Percentiles rank a stretch among this genome's conserved stretches.
These are phyloP conservation scores for Epinephelus coioides DNA, from an alignment of 2,797 vertebrate species.

Conservation along the genomic window DNA sequence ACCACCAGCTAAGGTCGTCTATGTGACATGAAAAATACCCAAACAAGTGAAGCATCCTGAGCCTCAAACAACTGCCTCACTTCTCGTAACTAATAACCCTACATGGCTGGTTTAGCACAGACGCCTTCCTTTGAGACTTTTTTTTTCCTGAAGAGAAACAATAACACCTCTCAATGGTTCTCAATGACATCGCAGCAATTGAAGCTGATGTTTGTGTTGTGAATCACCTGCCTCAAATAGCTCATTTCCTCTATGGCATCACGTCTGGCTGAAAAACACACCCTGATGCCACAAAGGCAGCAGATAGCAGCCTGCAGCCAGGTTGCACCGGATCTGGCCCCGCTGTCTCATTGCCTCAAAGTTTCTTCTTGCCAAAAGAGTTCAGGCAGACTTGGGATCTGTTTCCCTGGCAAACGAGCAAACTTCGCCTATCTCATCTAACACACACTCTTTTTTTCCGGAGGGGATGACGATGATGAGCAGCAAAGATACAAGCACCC, in stretches of 20 bases:
- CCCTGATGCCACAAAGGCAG: constrained; percentile 27
- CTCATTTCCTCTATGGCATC: constrained; percentile 15
- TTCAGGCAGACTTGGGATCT: constrained; percentile 66
- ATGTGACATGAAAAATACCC: constrained; percentile 41
- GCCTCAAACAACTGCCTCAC: constrained; percentile 36
- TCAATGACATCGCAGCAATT: constrained; percentile 21
- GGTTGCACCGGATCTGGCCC: constrained; percentile 57
- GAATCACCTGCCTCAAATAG: constrained; percentile 47
- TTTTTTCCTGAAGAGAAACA: constrained; percentile 16
- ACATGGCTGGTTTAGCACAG: constrained; percentile 50
- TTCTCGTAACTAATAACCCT: constrained; percentile 41
- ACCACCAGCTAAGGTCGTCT: constrained; percentile 54
- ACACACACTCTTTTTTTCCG: constrained; percentile 59
- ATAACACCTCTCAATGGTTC: constrained; percentile 22
- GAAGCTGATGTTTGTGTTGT: constrained; percentile 6
- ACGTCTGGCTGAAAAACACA: constrained; percentile 42
- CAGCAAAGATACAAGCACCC: constrained; percentile 78
- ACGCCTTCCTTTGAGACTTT: constrained; percentile 6
- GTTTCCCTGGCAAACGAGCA: constrained; percentile 60
- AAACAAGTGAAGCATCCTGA: constrained; percentile 30
- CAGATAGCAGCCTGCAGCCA: constrained; percentile 53
- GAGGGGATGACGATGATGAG: constrained; percentile 77
- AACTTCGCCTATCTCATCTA: constrained; percentile 74
- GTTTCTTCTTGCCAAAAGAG: constrained; percentile 66
- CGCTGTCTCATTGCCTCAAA: constrained; percentile 54